These are phyloP conservation scores for Chelonus insularis DNA, from an alignment of 1,140 invertebrate species.

Conservation along the genomic window DNA sequence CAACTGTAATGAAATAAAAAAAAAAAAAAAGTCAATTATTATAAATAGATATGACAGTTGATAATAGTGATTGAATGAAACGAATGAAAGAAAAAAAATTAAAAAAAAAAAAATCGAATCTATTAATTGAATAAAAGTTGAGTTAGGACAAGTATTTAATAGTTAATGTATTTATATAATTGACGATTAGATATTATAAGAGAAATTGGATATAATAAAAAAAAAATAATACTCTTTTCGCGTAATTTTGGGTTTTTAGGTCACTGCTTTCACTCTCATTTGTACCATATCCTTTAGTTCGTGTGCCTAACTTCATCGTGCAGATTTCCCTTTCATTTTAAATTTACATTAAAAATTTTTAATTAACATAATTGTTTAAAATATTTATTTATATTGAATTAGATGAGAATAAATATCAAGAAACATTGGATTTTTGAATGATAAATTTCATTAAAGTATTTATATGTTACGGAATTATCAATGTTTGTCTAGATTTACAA, in stretches of 20 bases:
- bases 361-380: too few relatives aligned
- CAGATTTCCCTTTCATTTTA: constrained; percentile 27
- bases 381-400: too few relatives aligned
- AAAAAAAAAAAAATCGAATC: neutral
- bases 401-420: too few relatives aligned
- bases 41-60: too few relatives aligned
- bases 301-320: constrained; percentile 16
- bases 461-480: too few relatives aligned
- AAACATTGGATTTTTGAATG: too few relatives aligned
- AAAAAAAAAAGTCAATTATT: too few relatives aligned
- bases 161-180: neutral
- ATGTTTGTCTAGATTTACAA: too few relatives aligned
- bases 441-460: too few relatives aligned
- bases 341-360: too few relatives aligned
- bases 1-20: too few relatives aligned
- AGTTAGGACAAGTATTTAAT: neutral
- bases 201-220: constrained; percentile 4
- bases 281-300: constrained; percentile 32
- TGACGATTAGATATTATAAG: neutral
- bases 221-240: constrained; percentile 21
- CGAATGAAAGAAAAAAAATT: neutral
- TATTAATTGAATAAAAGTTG: neutral
- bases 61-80: neutral
- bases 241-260: constrained; percentile 44
- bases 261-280: constrained; percentile 48